A percentile compares a stretch with the other conserved stretches of the same genome.
Conservation (phyloP, 2,888 invertebrate genomes). For the Hirtodrosophila duncani region DNA sequence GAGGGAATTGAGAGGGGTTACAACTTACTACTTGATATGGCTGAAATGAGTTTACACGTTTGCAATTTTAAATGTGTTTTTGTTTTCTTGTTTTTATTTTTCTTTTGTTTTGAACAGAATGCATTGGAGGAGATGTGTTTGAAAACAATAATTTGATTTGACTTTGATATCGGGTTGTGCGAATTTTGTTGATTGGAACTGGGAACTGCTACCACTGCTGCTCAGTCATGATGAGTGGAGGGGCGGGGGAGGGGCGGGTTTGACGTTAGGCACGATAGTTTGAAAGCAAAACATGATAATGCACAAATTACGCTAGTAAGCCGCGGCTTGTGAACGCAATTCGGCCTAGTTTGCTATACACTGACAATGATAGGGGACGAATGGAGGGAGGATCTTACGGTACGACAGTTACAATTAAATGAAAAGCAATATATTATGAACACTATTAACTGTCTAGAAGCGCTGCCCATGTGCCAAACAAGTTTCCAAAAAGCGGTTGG, state of each 20-base stretch:
- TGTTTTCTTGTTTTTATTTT: conserved; percentile 28
- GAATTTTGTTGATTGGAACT: conserved; percentile 52
- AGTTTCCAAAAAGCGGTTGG: conserved; percentile 14
- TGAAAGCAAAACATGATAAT: conserved; percentile 61
- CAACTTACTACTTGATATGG: conserved; percentile 65
- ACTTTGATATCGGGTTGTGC: no score
- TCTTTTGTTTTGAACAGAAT: conserved; percentile 57
- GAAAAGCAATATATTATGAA: conserved; percentile 10
- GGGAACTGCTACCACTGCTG: conserved; percentile 72
- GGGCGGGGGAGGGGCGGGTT: conserved; percentile 1
- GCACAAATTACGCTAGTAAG: conserved; percentile 50
- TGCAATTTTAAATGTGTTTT: conserved; percentile 41
- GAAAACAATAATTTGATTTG: conserved; percentile 57
- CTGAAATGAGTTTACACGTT: conserved; percentile 24
- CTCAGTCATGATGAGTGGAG: conserved; percentile 63
- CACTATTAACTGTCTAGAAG: conserved; percentile 32
- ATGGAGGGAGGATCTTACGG: no score
- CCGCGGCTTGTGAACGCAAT: conserved; percentile 46
- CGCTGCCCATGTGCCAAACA: conserved; percentile 29
- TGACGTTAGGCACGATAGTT: conserved; percentile 16
- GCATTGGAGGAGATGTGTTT: conserved; percentile 63
- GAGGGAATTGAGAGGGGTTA: conserved; percentile 40
- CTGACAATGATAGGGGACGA: no score
- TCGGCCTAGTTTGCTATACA: conserved; percentile 16
- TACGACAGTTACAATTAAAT: conserved; percentile 13